These are phyloP conservation scores for Peromyscus maniculatus DNA, from an alignment of 2,113 vertebrate genomes.

Conservation along the genomic window DNA sequence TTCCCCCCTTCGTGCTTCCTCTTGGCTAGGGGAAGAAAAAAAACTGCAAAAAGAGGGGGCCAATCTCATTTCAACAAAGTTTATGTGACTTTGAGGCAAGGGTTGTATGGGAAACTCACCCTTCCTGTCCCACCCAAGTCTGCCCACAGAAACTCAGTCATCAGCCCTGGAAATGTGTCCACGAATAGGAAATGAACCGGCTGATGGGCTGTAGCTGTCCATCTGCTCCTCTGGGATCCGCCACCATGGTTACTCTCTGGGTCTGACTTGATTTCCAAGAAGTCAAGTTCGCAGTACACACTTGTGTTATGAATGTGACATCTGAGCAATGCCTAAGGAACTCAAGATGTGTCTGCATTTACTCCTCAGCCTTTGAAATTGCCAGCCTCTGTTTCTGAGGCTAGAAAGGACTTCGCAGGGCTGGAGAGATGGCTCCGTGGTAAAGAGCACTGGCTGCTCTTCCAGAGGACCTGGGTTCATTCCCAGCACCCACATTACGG, in stretches of 20 bases:
- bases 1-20: background rate
- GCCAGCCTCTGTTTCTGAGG: background rate
- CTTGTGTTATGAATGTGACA: background rate
- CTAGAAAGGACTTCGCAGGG: background rate
- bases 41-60: background rate
- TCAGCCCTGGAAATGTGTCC: background rate
- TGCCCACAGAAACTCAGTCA: conserved; percentile 24
- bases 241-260: background rate
- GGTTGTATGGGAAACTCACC: background rate
- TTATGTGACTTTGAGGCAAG: conserved; percentile 8
- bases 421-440: background rate
- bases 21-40: conserved; percentile 13
- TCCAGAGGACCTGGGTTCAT: background rate
- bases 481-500: background rate
- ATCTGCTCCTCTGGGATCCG: background rate
- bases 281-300: background rate
- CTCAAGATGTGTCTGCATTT: background rate
- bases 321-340: background rate
- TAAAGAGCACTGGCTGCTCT: background rate
- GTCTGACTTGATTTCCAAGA: conserved; percentile 14
- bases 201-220: background rate
- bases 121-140: background rate
- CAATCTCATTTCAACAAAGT: background rate
- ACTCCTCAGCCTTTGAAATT: conserved; percentile 22
- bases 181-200: background rate